Conservation (phyloP, 2,113 vertebrate species). For the Brachyistius frenatus region DNA sequence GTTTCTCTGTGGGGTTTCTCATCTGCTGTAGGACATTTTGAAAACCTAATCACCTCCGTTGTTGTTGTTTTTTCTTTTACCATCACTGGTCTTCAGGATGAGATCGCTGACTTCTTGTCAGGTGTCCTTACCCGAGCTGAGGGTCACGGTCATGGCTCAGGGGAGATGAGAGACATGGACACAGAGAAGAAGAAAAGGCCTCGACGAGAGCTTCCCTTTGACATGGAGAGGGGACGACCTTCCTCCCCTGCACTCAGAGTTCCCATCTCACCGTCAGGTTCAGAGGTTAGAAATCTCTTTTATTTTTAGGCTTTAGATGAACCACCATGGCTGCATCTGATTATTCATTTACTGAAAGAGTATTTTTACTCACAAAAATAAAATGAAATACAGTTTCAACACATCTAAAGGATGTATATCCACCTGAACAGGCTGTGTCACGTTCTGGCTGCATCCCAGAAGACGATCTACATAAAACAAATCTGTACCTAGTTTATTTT, state of each 20-base stretch:
- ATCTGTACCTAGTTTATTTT: too few relatives aligned
- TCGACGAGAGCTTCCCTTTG: conserved; percentile 92
- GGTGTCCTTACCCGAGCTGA: conserved; percentile 91
- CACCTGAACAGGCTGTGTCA: too few relatives aligned
- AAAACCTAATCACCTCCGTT: neutral
- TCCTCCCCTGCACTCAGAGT: conserved; percentile 90
- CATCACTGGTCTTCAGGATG: conserved; percentile 84
- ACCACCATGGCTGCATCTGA: neutral
- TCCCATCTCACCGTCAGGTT: conserved; percentile 92
- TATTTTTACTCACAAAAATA: too few relatives aligned
- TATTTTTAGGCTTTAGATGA: neutral
- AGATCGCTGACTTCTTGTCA: conserved; percentile 95
- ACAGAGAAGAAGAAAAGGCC: conserved; percentile 92
- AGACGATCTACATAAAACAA: too few relatives aligned
- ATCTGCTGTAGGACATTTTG: neutral
- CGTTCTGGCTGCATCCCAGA: too few relatives aligned
- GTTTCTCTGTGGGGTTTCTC: neutral
- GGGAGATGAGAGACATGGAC: conserved; percentile 92
- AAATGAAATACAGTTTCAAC: too few relatives aligned
- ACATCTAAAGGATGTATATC: too few relatives aligned
- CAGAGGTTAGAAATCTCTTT: conserved; percentile 85
- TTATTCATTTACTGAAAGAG: neutral
- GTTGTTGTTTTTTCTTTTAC: neutral
- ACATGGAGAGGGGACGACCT: conserved; percentile 91
- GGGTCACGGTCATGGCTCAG: conserved; percentile 86